Base-by-base conservation (phyloP, 2,113 vertebrate species). In the Peromyscus leucopus region DNA sequence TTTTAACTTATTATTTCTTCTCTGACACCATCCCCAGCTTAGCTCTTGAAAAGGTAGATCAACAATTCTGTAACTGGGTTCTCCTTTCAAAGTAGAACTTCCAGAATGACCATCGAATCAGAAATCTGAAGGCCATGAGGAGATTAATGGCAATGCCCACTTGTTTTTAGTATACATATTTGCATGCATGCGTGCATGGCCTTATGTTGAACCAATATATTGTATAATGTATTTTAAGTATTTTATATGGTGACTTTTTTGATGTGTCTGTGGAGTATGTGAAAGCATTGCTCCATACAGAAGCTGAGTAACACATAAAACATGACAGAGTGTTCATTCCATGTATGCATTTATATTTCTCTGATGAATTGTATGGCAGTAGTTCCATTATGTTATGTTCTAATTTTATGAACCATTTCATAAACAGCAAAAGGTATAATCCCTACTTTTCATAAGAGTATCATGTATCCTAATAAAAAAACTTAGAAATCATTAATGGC, bases 391-490 rank as follows among this genome's bases (percentile, higher is more conserved):
- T 75, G 3, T 48, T 93, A 61, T 48, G 83, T 83, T 94, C 93
- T 42, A 10, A 87, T 59, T 5, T 95, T 94, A 48, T 96, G 74
- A 21, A 5, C 22, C 4, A 91, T 78, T 96, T 82, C 28, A 76
- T 89, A 97, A 97, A 91, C 0, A 89, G n/a, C 51, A 48, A 80
- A 94, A 96, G 95, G 82, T 0, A 6, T 88, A 93, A 94, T 90
- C 24, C 82, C 42, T 94, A 92, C 71, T 71, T 42, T 57, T 90
- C 22, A 63, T 76, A 15, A 97, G 74, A 88, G 87, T 28, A 88
- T n/a, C 13, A 42, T 91, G 39, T 93, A 42, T 91, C 7, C 90
- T 90, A 96, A 75, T 80, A 92, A 97, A 67, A 67, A 39, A 33
- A 5, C 21, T 61, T 55, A 84, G 24, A 89, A 26, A 10, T 82